phyloP scores from a whole-genome alignment of 2,797 vertebrate species.

The Allobates femoralis region DNA sequence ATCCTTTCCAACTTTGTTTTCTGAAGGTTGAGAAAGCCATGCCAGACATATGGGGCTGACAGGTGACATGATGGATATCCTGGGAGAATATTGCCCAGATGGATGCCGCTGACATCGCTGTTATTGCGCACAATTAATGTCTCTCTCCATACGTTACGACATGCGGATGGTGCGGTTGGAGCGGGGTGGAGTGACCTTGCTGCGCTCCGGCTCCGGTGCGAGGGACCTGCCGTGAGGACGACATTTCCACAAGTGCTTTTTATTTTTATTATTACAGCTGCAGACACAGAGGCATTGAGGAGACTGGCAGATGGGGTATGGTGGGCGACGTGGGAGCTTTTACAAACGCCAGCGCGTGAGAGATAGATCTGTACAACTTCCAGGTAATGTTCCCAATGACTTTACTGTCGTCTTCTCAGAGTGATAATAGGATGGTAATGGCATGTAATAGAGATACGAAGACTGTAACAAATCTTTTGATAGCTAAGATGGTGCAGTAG shows the following conservation, averaged over 20 bases:
- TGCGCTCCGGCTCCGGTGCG: slow-evolving; percentile 64
- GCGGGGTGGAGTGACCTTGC: slow-evolving; percentile 47
- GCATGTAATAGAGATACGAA: not conserved
- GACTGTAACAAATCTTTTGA: not conserved
- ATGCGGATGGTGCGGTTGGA: not conserved
- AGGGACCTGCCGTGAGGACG: slow-evolving; percentile 62
- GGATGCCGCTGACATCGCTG: slow-evolving; percentile 13
- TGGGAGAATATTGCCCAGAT: slow-evolving; percentile 28
- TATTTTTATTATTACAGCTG: slow-evolving; percentile 70
- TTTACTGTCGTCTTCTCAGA: slow-evolving; percentile 24
- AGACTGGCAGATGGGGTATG: slow-evolving; percentile 71
- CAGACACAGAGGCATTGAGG: slow-evolving; percentile 68
- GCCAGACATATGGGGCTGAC: not conserved
- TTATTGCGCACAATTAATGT: slow-evolving; percentile 27
- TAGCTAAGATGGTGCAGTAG: not conserved
- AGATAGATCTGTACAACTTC: slow-evolving; percentile 11
- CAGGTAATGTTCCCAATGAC: slow-evolving; percentile 42
- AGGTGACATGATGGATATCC: slow-evolving; percentile 7
- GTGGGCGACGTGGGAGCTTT: slow-evolving; percentile 72
- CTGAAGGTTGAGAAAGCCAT: not conserved
- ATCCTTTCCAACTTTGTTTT: not conserved
- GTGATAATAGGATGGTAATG: not conserved
- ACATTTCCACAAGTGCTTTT: slow-evolving; percentile 67
- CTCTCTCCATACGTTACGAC: not conserved
- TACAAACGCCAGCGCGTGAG: slow-evolving; percentile 65